Base-by-base conservation (phyloP, 2,797 vertebrate species). In the Podarcis siculus region DNA sequence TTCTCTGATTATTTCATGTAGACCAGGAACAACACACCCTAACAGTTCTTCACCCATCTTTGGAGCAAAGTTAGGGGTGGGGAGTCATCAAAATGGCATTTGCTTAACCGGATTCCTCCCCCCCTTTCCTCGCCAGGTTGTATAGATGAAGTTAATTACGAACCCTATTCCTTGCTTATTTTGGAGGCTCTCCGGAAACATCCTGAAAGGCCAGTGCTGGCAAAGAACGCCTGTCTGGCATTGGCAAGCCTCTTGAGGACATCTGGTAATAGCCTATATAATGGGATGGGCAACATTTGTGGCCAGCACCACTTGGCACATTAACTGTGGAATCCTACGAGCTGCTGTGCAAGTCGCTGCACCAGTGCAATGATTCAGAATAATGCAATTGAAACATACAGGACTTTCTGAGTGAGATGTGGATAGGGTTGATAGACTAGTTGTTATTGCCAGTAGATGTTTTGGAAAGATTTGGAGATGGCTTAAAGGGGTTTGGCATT, bases 211-310 rank as follows among this genome's bases (percentile, higher is more conserved):
- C 87, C 90, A 4, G 25, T 91, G 35, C 85, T 97, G 85, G 96
- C 96, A 42, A 97, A 95, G 84, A 97, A 95, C 0, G 89, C 92
- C 66, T 95, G 88, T 77, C 93, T 95, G 69, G 96, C 95, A 0
- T 82, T 97, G 91, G 95, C 96, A 86, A 95, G 94, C 85, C 96
- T 98, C 1, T 37, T 93, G 0, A 95, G 95, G 90, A 86, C 80
- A 2, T 97, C 97, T 7, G 97, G 97, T 97, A 95, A 93, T 75
- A 66, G 3, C 25, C 66, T 17, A 5, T 30, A 61, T 30, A 0
- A 66, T 69, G 0, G 17, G 42, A n/a, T 80, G 39, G 80, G 90
- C 35, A 45, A 79, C 15, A 9, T 87, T n/a, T 19, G 27, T 10
- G 1, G 37, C 10, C 58, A 3, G 17, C 21, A 15, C 15, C 2